Evolutionary conservation across 2,888 invertebrate species (phyloP).

Genomic region (Diplazon laetatorius): DNA sequence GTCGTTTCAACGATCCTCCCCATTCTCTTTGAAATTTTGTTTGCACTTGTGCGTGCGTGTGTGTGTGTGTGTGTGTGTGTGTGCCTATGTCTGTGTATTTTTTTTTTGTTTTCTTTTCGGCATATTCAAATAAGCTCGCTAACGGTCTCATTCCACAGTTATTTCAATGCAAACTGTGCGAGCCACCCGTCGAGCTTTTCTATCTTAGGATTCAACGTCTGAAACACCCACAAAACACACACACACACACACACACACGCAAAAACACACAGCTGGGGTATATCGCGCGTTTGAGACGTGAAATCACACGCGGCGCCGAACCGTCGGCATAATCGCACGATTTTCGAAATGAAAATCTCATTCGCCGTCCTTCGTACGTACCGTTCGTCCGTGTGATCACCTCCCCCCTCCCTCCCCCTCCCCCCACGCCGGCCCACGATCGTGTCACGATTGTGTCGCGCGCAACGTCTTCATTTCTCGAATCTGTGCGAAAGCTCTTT

Average conservation of each 20-base stretch:
- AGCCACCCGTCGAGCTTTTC: slow-evolving; percentile 30
- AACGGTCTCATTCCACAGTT: slow-evolving; percentile 20
- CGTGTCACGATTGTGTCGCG: too few species aligned
- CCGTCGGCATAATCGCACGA: slow-evolving; percentile 28
- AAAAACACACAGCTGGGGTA: slow-evolving; percentile 45
- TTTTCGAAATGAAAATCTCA: slow-evolving; percentile 5
- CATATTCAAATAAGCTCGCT: neutral
- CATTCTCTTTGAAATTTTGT: too few species aligned
- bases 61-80: too few species aligned
- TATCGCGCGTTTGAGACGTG: neutral
- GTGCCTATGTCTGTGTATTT: too few species aligned
- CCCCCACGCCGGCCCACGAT: too few species aligned
- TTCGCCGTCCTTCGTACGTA: neutral
- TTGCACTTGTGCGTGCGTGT: too few species aligned
- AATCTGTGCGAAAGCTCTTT: neutral
- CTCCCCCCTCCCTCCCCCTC: neutral
- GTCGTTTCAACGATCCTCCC: too few species aligned
- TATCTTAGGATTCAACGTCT: slow-evolving; percentile 49
- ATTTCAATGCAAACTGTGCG: slow-evolving; percentile 27
- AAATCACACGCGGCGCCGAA: slow-evolving; percentile 11
- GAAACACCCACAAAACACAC: too few species aligned
- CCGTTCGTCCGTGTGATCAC: too few species aligned
- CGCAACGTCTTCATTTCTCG: neutral
- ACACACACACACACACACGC: too few species aligned
- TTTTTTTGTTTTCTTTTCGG: neutral